Base-by-base conservation (phyloP, 1,140 invertebrate species). In the Notospermus geniculatus region DNA sequence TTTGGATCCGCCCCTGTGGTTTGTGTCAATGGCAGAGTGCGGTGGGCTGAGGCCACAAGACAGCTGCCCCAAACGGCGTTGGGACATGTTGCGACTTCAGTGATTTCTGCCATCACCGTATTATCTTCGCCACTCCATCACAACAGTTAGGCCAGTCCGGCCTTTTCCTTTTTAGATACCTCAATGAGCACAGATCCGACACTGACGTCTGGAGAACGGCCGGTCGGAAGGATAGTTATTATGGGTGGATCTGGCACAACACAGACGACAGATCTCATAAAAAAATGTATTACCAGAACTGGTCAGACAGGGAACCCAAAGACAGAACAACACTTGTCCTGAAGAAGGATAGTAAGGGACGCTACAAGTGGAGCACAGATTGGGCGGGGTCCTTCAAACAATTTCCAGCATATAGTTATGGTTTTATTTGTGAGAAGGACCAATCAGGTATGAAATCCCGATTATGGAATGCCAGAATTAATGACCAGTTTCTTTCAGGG, bases 151-250 rank as follows among this genome's bases (percentile, higher is more conserved):
- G n/a, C n/a, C n/a, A n/a, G n/a, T n/a, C n/a, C n/a, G n/a, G n/a
- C n/a, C n/a, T n/a, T n/a, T n/a, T n/a, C n/a, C n/a, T n/a, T n/a
- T n/a, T n/a, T 36, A 36, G 32, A 36, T 59, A 69, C 36, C 45
- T 74, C 15, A 61, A 50, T 36, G 63, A 59, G 17, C 67, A 68
- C 9, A 72, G 64, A 30, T 59, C 62, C 9, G 63, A 68, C 17
- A 64, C 68, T 0, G 28, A 30, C 53, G 64, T 25, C n/a, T 78
- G 74, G 74, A 60, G 76, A 11, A 69, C 71, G 1, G 76, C 70
- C 5, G 32, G 32, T 4, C 4, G 15, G 32, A 36, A 36, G 15
- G 32, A 36, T 36, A 15, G 15, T 9, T 52, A 52, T 9, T 22
- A 5, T 27, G 25, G 46, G 5, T 52, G 19, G 19, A 27, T 52